Percentiles rank a stretch among this genome's conserved stretches.
phyloP scores from a whole-genome alignment of 2,113 vertebrate genomes.

The Girardinichthys multiradiatus region DNA sequence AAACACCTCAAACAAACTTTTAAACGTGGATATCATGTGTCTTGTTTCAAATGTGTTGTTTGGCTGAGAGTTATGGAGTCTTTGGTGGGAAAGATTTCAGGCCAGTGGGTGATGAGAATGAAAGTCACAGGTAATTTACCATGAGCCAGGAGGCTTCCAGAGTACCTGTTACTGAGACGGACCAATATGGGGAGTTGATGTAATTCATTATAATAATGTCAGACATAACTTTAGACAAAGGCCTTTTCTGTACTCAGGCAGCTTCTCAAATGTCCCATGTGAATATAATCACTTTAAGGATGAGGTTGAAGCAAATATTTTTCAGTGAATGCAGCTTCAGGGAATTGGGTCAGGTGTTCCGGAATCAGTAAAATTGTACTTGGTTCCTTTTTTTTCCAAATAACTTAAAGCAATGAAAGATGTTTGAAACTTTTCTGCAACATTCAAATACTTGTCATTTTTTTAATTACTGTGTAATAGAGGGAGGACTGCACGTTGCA shows the following conservation, averaged over 20 bases:
- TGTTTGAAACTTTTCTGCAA: neutral
- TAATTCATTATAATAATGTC: constrained; percentile 28
- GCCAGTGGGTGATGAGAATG: neutral
- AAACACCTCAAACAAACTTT: neutral
- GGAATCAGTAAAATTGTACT: no score
- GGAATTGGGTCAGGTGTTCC: neutral
- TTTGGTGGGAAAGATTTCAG: neutral
- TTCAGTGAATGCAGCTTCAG: neutral
- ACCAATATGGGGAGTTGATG: constrained; percentile 25
- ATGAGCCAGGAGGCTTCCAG: constrained; percentile 22
- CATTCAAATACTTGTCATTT: neutral
- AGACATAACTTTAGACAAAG: neutral
- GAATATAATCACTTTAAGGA: neutral
- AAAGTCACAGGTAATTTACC: constrained; percentile 39
- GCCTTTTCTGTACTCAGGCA: neutral
- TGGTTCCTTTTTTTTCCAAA: neutral
- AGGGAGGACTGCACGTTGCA: neutral
- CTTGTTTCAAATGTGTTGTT: constrained; percentile 26
- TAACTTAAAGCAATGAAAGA: neutral
- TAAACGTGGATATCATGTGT: constrained; percentile 1
- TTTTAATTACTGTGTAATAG: neutral
- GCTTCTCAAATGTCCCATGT: neutral
- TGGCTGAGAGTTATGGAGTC: neutral
- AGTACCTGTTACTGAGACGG: constrained; percentile 38
- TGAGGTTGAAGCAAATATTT: neutral